Base-by-base conservation (phyloP, 2,797 vertebrate genomes). In the Cyclura pinguis region DNA sequence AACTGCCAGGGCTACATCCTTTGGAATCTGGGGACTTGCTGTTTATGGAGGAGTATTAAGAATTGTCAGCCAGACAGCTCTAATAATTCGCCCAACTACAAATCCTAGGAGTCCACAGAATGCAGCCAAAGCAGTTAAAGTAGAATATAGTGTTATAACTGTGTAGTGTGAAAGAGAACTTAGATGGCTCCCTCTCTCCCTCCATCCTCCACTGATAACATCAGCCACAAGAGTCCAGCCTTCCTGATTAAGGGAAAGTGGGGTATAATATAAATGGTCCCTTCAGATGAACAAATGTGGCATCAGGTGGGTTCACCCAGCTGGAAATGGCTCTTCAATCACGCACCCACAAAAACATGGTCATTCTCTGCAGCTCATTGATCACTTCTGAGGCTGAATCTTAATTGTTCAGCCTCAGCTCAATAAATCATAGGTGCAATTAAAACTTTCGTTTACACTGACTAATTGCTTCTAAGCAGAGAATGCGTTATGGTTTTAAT, bases 341-440 rank as follows among this genome's bases (percentile, higher is more conserved):
- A 91, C 77, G 29, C 77, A 12, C 81, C 59, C 77, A 80, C 32
- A 90, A 85, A 89, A 85, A 85, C 82, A 85, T 85, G 52, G 27
- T 84, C 73, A 84, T 93, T 93, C 87, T 91, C 59, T 80, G 78
- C 0, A 10, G 92, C 91, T 93, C 29, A 12, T 93, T 93, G 92
- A 59, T 67, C 90, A 84, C 84, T 62, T 78, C 87, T 87, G 80
- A 90, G 92, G 89, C 89, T 91, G 50, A 93, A 91, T 86, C 92
- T 94, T 94, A 93, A 93, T 93, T 87, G 90, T 86, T 80, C 35
- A 80, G 91, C 81, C 87, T 89, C 29, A 87, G 69, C 86, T 93
- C 74, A 72, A 89, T 94, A 93, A 95, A 95, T 95, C 95, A 95
- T 89, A 77, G 95, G 90, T 88, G 92, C 93, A 95, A 95, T 95